Evolutionary conservation across 2,888 invertebrate genomes (phyloP), one percentile per base, ranked within the genome.

Genomic region (Caenorhabditis wallacei): DNA sequence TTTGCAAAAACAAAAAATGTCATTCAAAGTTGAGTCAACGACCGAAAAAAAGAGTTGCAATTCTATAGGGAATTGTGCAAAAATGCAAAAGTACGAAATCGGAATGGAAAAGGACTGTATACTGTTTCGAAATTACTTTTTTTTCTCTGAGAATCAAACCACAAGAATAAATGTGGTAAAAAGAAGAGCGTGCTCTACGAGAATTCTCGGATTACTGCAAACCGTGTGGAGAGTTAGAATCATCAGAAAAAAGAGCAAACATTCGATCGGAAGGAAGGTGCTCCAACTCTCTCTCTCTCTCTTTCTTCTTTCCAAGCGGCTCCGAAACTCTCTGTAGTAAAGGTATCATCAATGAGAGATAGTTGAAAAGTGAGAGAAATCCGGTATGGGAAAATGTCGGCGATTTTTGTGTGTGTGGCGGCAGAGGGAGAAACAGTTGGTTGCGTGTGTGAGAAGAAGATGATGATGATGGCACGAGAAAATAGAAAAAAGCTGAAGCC

Each of bases 191-290:
- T 18, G 2, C 20, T 10, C 43, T 16, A 43, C 13, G 51, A 30
- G 16, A 18, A 56, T 26, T 30, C 59, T 59, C 59, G 40, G 59
- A 59, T 59, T 59, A 59, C 59, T 40, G 59, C 57, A 57, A 57
- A 53, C 53, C 57, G 57, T 57, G 57, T 57, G 57, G 57, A 57
- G 57, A 57, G 57, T 57, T 57, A 53, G 35, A 56, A 56, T 18
- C 30, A 57, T 57, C 57, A 56, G 18, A 48, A 48, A 48, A 48
- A 56, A 56, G 72, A 72, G 72, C 72, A 72, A 72, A 72, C 72
- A 72, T 72, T 72, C 72, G 37, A 35, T 24, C 48, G 22, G 26
- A 2, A 20, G 71, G 26, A 18, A 48, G 46, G 18, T 48, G 46
- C 46, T 63, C 37, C 63, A 46, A n/a, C 63, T 40, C 24, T 35